Evolutionary conservation across 1,140 invertebrate species (phyloP), one percentile per base, ranked within the genome.

Genomic region (Drosophila guanche): DNA sequence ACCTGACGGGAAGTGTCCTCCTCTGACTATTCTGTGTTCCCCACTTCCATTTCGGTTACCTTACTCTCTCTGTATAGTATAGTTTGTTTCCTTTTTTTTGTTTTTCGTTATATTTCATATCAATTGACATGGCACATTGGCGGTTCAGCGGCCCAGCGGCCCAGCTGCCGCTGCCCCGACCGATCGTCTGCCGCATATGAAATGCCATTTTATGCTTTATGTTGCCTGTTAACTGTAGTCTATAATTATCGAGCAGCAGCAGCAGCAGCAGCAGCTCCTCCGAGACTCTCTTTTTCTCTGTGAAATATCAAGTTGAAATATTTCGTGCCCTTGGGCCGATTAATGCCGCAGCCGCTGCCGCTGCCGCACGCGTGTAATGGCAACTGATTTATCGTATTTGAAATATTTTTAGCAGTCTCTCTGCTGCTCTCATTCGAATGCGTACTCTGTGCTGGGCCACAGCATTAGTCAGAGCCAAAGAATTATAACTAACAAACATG

Each of bases 141-240:
- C 42, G 78, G 76, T 53, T 56, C 42, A 55, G 51, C 25, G 29
- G 47, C 25, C 58, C 67, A 76, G 67, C 76, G 78, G 76, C 57
- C 61, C 42, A 55, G 51, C 59, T 68, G 59, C 52, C 47, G 47
- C 22, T 23, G 50, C 52, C 10, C 8, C 42, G 43, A 37, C 16
- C 43, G 27, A 46, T 1, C 7, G 29, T 48, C 42, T 57, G 14
- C 10, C 51, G 47, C 67, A 79, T 79, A 74, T 74, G 76, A 78
- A 73, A 79, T 79, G 76, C 57, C 76, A 79, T 79, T 79, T 71
- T 63, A 79, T 79, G 76, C 76, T 79, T 79, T 79, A 79, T 79
- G 76, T 53, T 52, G 42, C 69, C 76, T 79, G 69, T 79, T 79
- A 79, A 79, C 76, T 79, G 62, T 79, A 48, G 53, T 74, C 76